These are phyloP conservation scores for Hystrix brachyura DNA, from an alignment of 2,113 vertebrate species.

Conservation along the genomic window DNA sequence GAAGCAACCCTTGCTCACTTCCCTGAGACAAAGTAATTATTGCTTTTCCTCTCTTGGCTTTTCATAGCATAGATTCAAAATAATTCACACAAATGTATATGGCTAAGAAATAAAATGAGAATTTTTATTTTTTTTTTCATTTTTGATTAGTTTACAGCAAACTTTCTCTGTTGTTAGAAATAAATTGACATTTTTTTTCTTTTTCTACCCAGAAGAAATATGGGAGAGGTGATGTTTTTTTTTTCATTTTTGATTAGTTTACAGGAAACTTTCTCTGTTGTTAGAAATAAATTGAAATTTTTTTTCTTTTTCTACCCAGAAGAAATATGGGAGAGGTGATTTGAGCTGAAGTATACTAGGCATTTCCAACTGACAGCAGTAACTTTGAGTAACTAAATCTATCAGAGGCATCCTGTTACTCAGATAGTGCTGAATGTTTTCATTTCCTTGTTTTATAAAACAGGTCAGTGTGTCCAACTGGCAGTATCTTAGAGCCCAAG, in stretches of 20 bases:
- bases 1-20: background rate
- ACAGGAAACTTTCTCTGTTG: background rate
- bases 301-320: background rate
- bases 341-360: background rate
- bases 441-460: conserved; percentile 74
- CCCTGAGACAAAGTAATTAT: background rate
- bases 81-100: background rate
- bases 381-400: conserved; percentile 49
- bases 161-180: conserved; percentile 7
- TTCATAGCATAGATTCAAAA: background rate
- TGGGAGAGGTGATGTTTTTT: background rate
- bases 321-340: conserved; percentile 53
- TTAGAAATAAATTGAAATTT: background rate
- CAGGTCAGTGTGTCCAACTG: conserved; percentile 60
- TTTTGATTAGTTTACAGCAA: background rate
- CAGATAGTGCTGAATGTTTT: conserved; percentile 43
- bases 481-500: conserved; percentile 31
- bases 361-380: conserved; percentile 50
- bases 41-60: background rate
- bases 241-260: background rate
- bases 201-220: conserved; percentile 37
- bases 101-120: conserved; percentile 1
- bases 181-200: background rate
- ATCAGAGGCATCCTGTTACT: conserved; percentile 44
- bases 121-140: background rate